A percentile compares a stretch with the other conserved stretches of the same genome.
These are phyloP conservation scores for Centropus unirufus DNA, from an alignment of 2,113 vertebrate species.

Conservation along the genomic window DNA sequence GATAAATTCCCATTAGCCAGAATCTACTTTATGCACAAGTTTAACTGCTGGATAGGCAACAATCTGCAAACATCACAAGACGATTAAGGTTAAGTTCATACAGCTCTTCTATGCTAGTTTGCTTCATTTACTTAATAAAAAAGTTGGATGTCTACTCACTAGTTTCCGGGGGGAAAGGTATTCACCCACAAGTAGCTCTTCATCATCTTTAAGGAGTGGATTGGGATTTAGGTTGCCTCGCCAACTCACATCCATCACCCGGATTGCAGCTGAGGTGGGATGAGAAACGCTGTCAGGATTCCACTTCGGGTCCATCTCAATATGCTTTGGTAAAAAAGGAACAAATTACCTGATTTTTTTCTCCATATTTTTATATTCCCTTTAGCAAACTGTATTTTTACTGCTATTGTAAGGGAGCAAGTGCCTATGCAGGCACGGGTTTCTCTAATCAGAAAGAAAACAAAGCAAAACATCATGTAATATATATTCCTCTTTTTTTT, in stretches of 20 bases:
- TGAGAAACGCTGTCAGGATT: slow-evolving; percentile 1
- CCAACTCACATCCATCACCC: slow-evolving; percentile 80
- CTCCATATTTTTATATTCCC: not conserved
- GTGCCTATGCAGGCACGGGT: not conserved
- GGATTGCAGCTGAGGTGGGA: slow-evolving; percentile 71
- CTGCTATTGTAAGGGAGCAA: not conserved
- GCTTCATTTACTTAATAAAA: slow-evolving; percentile 3
- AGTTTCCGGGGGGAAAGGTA: slow-evolving; percentile 82
- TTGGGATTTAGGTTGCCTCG: slow-evolving; percentile 79
- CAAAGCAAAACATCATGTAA: not conserved
- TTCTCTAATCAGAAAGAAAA: not conserved
- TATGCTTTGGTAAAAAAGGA: slow-evolving; percentile 33
- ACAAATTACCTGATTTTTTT: not conserved
- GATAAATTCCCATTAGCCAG: not conserved
- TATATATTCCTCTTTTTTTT: not conserved
- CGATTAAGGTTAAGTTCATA: not conserved
- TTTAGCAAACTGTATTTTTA: not conserved
- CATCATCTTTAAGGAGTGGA: slow-evolving; percentile 56
- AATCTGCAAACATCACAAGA: not conserved
- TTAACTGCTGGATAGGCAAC: not conserved
- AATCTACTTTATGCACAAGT: not conserved
- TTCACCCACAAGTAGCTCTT: slow-evolving; percentile 69
- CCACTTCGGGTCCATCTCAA: slow-evolving; percentile 64
- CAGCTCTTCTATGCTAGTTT: not conserved
- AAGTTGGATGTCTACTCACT: slow-evolving; percentile 74